phyloP scores from a whole-genome alignment of 2,797 vertebrate species.

The Cynopterus sphinx region DNA sequence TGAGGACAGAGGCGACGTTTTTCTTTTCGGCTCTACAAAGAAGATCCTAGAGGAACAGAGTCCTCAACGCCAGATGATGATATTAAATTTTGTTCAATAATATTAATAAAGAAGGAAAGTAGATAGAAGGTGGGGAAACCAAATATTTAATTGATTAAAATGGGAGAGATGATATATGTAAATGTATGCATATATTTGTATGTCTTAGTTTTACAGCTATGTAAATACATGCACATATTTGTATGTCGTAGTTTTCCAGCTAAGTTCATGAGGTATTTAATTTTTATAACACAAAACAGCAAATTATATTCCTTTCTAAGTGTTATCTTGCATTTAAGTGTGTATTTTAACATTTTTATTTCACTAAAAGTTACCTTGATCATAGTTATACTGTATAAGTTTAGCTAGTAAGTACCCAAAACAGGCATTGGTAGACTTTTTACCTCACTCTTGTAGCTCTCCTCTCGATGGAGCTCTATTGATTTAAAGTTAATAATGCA shows the following conservation, averaged over 20 bases:
- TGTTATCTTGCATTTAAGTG: neutral
- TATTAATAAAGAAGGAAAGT: neutral
- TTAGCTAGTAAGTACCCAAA: neutral
- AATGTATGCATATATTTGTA: no score
- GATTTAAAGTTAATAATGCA: neutral
- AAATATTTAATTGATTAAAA: conserved; percentile 10
- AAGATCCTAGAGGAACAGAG: neutral
- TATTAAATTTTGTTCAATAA: neutral
- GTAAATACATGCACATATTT: neutral
- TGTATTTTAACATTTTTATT: neutral
- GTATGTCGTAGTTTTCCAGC: neutral
- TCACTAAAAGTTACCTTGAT: neutral
- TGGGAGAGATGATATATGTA: neutral
- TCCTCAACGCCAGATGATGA: neutral
- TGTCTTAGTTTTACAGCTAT: no score
- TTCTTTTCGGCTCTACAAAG: neutral
- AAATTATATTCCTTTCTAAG: conserved; percentile 8
- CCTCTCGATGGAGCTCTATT: neutral
- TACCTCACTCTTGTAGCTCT: fast-evolving
- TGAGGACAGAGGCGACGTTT: neutral
- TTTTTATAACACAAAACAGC: conserved; percentile 13
- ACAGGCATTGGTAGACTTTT: neutral
- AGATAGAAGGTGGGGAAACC: neutral
- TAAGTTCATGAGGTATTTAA: neutral
- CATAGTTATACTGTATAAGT: neutral